Evolutionary conservation across 2,797 vertebrate species (phyloP).

Genomic region (Alca torda): DNA sequence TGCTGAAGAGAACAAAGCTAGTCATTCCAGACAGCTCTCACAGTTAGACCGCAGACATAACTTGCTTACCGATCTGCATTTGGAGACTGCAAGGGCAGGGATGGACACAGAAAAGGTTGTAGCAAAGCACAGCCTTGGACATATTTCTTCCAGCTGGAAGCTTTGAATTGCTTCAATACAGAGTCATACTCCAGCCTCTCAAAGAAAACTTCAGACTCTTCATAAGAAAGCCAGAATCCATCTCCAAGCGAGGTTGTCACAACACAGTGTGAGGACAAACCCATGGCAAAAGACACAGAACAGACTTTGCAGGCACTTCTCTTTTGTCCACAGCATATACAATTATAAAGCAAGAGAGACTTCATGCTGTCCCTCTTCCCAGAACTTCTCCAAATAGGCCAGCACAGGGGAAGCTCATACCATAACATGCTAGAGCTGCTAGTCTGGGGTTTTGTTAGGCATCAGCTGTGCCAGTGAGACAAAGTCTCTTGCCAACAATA

Average conservation of each 20-base stretch:
- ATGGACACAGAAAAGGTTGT: not conserved
- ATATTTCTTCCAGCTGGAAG: not conserved
- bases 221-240: not conserved
- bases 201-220: not conserved
- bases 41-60: not conserved
- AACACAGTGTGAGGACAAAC: not conserved
- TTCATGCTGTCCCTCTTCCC: not conserved
- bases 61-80: not conserved
- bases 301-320: not conserved
- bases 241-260: not conserved
- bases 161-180: not conserved
- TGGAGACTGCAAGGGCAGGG: not conserved
- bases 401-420: not conserved
- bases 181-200: not conserved
- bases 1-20: not conserved
- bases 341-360: not conserved
- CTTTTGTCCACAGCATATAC: not conserved
- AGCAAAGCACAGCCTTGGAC: not conserved
- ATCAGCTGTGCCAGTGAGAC: not conserved
- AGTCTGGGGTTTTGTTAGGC: not conserved
- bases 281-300: not conserved
- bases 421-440: not conserved
- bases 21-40: not conserved
- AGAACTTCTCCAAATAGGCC: not conserved
- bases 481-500: not conserved